Conservation (phyloP, 2,888 invertebrate genomes). For the Lasioglossum marginatum region DNA sequence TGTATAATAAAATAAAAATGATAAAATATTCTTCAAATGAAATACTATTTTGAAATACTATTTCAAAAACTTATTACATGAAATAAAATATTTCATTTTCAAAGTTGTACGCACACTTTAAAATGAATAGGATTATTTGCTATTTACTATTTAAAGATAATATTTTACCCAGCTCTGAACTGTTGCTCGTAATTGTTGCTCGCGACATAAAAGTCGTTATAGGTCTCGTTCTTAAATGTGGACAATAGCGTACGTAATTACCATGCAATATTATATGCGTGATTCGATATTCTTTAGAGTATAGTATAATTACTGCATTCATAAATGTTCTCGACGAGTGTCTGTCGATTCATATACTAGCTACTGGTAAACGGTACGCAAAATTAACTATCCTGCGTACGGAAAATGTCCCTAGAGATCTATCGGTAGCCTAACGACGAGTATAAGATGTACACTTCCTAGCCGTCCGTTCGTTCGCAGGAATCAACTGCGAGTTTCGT, state of each 20-base stretch:
- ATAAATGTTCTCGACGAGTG: slow-evolving; percentile 11
- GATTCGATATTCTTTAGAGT: slow-evolving; percentile 27
- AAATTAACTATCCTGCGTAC: slow-evolving; percentile 23
- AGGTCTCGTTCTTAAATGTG: slow-evolving; percentile 17
- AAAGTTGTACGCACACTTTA: too few relatives aligned
- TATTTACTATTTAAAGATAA: too few relatives aligned
- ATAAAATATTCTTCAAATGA: too few relatives aligned
- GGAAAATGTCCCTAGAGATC: slow-evolving; percentile 15
- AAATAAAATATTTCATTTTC: too few relatives aligned
- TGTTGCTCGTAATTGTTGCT: slow-evolving; percentile 29
- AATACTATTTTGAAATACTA: too few relatives aligned
- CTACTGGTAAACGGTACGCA: slow-evolving; percentile 27
- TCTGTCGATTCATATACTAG: neutral
- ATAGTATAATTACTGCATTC: slow-evolving; percentile 8
- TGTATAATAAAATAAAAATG: too few relatives aligned
- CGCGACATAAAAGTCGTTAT: slow-evolving; percentile 19
- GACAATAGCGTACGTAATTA: slow-evolving; percentile 26
- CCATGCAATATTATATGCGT: slow-evolving; percentile 37
- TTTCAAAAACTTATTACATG: too few relatives aligned
- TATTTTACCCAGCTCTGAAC: neutral
- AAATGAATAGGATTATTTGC: too few relatives aligned
- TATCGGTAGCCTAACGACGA: slow-evolving; percentile 16
- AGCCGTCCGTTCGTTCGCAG: slow-evolving; percentile 13
- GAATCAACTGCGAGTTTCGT: neutral
- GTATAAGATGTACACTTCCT: neutral